These are phyloP conservation scores for Carterocephalus palaemon DNA, from an alignment of 2,888 invertebrate genomes.

Conservation along the genomic window DNA sequence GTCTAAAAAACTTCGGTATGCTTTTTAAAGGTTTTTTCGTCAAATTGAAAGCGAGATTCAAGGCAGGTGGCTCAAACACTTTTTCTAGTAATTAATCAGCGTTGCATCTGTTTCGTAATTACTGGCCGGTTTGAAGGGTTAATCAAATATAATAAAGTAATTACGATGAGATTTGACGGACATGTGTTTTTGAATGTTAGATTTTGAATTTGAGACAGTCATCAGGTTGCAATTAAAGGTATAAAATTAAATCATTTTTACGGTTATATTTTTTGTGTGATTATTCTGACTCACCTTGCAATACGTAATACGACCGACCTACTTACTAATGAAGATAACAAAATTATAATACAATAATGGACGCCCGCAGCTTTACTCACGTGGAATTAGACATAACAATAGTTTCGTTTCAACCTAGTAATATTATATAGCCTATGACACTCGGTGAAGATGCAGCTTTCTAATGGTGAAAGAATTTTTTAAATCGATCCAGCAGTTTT, in stretches of 20 bases:
- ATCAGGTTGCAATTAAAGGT: conserved; percentile 33
- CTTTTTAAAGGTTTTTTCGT: conserved; percentile 40
- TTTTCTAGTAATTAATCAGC: conserved; percentile 75
- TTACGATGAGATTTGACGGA: conserved; percentile 53
- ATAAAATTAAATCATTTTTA: conserved; percentile 8
- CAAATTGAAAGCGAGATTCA: conserved; percentile 66
- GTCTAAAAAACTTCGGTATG: conserved; percentile 44
- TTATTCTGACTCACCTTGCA: too few species aligned
- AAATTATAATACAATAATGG: too few species aligned
- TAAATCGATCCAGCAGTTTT: too few species aligned
- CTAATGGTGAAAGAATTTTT: too few species aligned
- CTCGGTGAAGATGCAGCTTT: too few species aligned
- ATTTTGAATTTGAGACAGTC: conserved; percentile 27
- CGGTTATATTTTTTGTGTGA: neutral
- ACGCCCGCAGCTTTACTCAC: too few species aligned
- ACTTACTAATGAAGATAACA: too few species aligned
- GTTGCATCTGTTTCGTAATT: conserved; percentile 72
- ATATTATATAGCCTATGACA: too few species aligned
- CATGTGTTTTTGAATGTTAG: conserved; percentile 51
- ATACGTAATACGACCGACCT: too few species aligned
- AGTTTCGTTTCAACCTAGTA: too few species aligned
- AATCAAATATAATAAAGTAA: conserved; percentile 78
- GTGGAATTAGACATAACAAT: too few species aligned
- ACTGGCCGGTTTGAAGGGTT: conserved; percentile 66
- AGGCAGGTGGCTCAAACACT: conserved; percentile 63